phyloP scores from a whole-genome alignment of 2,888 invertebrate species.

The Amaurobius ferox region DNA sequence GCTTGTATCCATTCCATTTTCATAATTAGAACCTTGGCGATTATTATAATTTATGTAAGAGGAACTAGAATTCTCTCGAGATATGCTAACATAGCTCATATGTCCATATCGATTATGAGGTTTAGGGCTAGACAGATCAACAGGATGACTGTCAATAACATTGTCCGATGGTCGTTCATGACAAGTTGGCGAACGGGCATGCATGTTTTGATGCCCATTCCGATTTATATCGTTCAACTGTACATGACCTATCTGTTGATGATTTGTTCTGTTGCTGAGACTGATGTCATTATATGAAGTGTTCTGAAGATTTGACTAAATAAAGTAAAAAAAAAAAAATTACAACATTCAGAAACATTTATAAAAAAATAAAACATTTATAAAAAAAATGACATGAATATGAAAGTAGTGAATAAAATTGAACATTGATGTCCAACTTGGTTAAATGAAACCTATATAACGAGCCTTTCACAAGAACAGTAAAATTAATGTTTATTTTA shows the following conservation, averaged over 20 bases:
- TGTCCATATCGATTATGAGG: conserved; percentile 38
- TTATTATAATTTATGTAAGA: conserved; percentile 27
- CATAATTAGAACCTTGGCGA: conserved; percentile 31
- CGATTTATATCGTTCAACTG: conserved; percentile 45
- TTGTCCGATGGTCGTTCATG: conserved; percentile 23
- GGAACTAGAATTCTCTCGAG: conserved; percentile 27
- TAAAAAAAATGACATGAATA: too few species aligned
- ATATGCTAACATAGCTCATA: conserved; percentile 17
- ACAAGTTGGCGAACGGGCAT: conserved; percentile 21
- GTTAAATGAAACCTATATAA: too few species aligned
- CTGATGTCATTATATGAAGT: conserved; percentile 39
- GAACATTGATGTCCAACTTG: too few species aligned
- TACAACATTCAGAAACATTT: too few species aligned
- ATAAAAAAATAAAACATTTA: too few species aligned
- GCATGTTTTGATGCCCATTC: conserved; percentile 45
- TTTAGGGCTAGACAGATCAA: conserved; percentile 66
- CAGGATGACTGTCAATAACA: conserved; percentile 61
- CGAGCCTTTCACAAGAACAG: too few species aligned
- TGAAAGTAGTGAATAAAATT: too few species aligned
- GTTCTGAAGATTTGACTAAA: conserved; percentile 45
- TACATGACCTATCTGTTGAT: conserved; percentile 31
- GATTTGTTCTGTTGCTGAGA: conserved; percentile 42
- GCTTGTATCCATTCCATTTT: conserved; percentile 47
- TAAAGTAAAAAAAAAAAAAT: too few species aligned
- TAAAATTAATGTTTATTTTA: too few species aligned